Base-by-base conservation (phyloP, 1,140 invertebrate genomes). In the Pogonus chalceus region DNA sequence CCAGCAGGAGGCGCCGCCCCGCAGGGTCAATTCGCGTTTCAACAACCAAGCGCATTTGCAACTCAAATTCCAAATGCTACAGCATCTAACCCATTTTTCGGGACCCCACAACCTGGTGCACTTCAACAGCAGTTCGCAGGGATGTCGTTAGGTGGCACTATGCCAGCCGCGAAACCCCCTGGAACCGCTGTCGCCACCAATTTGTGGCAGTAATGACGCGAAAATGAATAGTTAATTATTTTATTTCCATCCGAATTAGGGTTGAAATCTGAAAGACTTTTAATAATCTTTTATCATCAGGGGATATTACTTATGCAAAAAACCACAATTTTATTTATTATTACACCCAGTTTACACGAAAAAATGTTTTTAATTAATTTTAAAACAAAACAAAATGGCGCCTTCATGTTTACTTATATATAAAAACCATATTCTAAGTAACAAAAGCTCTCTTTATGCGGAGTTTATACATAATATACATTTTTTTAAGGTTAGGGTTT, bases 71-170 rank as follows among this genome's bases (percentile, higher is more conserved):
- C 20, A 56, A 56, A 21, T 53, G 54, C 21, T 52, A 51, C 26
- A 54, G 35, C 51, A 35, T 58, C 58, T 53, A 67, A 62, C 58
- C 61, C 64, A n/a, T 69, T 68, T 37, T 63, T 65, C 35, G 52
- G 23, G 7, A 61, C 55, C 51, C n/a, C n/a, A n/a, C 64, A 63
- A 55, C 53, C 51, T 35, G 7, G 48, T 4, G 16, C 35, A 46
- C 35, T 69, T 26, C 63, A 63, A 31, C 66, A 68, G 54, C 67
- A 69, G 49, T 69, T 70, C 54, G 59, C 58, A 4, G 67, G 64
- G 55, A 57, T 70, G 51, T 59, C 58, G 16, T 48, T 70, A 35
- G 62, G 60, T 53, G 56, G 56, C 47, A 55, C 56, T 12, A 56
- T 43, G 37, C 37, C 26, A 4, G 53, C 21, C 26, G 55, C 24